Base-by-base conservation (phyloP, 2,113 vertebrate genomes). In the Felis chaus region DNA sequence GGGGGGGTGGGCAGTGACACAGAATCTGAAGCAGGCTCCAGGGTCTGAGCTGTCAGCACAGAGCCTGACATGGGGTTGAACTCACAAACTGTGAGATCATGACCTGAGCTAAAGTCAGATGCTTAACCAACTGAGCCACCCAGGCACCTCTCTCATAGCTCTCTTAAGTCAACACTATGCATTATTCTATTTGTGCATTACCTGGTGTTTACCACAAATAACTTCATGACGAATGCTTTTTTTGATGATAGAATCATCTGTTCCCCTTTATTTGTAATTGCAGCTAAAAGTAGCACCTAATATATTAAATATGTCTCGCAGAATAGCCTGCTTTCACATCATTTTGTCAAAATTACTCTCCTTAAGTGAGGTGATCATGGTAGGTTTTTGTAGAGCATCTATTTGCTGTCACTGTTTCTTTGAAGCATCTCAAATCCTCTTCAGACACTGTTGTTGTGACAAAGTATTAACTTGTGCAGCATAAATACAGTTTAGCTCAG, bases 281-380 rank as follows among this genome's bases (percentile, higher is more conserved):
- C 10, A 91, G 8, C 61, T 86, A 36, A 76, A 82, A 83, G 50
- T 53, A 88, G 33, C 25, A 81, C 39, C n/a, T 89, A 69, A 16
- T 80, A 10, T 71, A 79, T 84, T 82, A 92, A 81, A 45, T 91
- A 65, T 48, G 13, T 79, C 39, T 79, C n/a, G 36, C 2, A 88
- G 61, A 91, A 50, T n/a, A 93, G 84, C 23, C n/a, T 41, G 9
- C 5, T 76, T 97, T 96, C 55, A 82, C 3, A 15, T 91, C 2
- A 48, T 84, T 90, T 93, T 94, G 45, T 89, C 79, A 55, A 65
- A 84, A 92, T 90, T 90, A 92, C 16, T 94, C 12, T 82, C 7
- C 10, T 33, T 63, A 41, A 96, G 36, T 74, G 33, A 90, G 45
- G 29, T 65, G 78, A 48, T 82, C 31, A 89, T 69, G 27, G 53